Evolutionary conservation across 2,888 invertebrate genomes (phyloP), one percentile per base, ranked within the genome.

Genomic region (Adelphocoris suturalis): DNA sequence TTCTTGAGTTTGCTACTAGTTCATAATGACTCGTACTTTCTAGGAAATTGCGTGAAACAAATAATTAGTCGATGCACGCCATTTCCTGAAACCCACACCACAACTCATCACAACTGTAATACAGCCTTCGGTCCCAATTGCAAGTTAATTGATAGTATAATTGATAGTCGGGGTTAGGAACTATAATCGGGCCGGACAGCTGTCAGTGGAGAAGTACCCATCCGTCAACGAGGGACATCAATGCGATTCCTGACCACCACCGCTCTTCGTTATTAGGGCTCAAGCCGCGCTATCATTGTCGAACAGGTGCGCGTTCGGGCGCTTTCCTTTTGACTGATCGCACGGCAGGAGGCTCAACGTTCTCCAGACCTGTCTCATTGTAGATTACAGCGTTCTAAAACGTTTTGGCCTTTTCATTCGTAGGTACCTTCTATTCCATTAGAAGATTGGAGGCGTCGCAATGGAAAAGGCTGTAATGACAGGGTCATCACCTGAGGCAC

Each of bases 331-430:
- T 19, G 23, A 68, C 19, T 61, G 68, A n/a, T n/a, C 57, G 57
- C 57, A 57, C 37, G 52, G 11, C 68, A 68, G 12, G 68, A 68
- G 68, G 37, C 37, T 37, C 37, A 23, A 27, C 68, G 68, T 68
- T 68, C 27, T 68, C 27, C 68, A 68, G 27, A 19, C 52, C 52
- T 52, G 52, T 52, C 19, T 68, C 68, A 27, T 11, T 27, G 68
- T 68, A 68, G 68, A 68, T 68, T 68, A 68, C 68, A 68, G 68
- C n/a, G 27, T 23, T 68, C 68, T 23, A 68, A 68, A 68, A 68
- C 68, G 57, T n/a, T 23, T 23, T 3, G 68, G 5, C 3, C 23
- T 27, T 61, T 68, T 68, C 68, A 68, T 23, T 68, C 9, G 23
- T 57, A 57, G 57, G 14, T 52, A 16, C 52, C 5, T 23, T 68